Conservation (phyloP, 2,888 invertebrate species). For the Noctua janthe region DNA sequence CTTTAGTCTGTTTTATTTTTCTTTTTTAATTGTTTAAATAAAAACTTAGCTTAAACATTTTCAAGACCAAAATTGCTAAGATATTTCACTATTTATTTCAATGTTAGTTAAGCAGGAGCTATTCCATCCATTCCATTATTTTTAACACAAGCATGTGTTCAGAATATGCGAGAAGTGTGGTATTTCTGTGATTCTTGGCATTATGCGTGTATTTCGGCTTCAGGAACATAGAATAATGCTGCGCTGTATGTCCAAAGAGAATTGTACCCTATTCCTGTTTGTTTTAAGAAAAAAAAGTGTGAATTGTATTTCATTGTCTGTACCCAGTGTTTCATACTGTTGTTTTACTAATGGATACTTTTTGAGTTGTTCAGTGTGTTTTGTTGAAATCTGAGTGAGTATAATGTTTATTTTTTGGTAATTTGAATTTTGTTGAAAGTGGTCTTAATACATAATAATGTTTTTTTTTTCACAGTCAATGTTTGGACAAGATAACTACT, state of each 20-base stretch:
- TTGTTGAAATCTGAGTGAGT: conserved; percentile 57
- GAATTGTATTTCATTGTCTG: conserved; percentile 51
- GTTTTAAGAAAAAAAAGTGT: conserved; percentile 35
- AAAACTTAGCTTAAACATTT: neutral
- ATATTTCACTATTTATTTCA: conserved; percentile 39
- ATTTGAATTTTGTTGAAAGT: neutral
- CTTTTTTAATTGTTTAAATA: too few species aligned
- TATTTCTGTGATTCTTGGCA: conserved; percentile 56
- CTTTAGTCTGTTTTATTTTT: neutral
- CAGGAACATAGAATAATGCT: conserved; percentile 46
- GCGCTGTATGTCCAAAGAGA: conserved; percentile 44
- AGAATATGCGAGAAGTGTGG: conserved; percentile 51
- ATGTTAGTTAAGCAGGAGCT: conserved; percentile 27
- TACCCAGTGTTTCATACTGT: conserved; percentile 44
- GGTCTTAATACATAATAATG: neutral
- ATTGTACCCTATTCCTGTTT: conserved; percentile 31
- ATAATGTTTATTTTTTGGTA: conserved; percentile 22
- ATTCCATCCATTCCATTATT: conserved; percentile 25
- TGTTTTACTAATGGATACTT: conserved; percentile 55
- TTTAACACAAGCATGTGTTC: conserved; percentile 59
- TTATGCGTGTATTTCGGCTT: conserved; percentile 54
- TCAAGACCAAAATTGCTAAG: too few species aligned
- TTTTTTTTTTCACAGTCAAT: conserved; percentile 83
- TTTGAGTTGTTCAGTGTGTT: conserved; percentile 58
- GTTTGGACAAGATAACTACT: conserved; percentile 88